Conservation (phyloP, 2,797 vertebrate species). For the Spinus pinus region DNA sequence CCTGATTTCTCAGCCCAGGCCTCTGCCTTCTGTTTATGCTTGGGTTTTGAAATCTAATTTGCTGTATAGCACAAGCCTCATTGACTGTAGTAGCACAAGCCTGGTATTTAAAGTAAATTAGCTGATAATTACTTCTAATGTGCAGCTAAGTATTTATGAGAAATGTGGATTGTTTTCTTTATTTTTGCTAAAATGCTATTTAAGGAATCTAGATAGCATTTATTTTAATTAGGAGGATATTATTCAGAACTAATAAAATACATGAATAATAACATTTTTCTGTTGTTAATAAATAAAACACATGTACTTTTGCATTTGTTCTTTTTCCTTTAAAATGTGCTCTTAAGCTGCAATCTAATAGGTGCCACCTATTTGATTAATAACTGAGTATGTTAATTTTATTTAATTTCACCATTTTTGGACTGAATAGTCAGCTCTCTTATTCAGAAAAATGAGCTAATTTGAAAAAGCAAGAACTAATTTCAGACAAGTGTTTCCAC, state of each 20-base stretch:
- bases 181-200: background rate
- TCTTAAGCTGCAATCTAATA: background rate
- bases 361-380: slow-evolving; percentile 44
- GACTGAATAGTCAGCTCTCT: slow-evolving; percentile 29
- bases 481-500: slow-evolving; percentile 43
- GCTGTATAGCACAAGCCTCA: slow-evolving; percentile 16
- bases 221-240: slow-evolving; percentile 50
- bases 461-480: slow-evolving; percentile 48
- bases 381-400: slow-evolving; percentile 18
- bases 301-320: slow-evolving; percentile 4
- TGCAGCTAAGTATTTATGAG: slow-evolving; percentile 49
- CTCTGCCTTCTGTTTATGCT: background rate
- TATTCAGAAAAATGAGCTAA: slow-evolving; percentile 56
- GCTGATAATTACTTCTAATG: slow-evolving; percentile 57
- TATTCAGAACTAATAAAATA: slow-evolving; percentile 36
- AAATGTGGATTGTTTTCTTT: slow-evolving; percentile 42
- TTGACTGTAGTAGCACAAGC: slow-evolving; percentile 20
- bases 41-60: background rate
- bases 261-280: slow-evolving; percentile 31
- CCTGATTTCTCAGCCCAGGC: background rate
- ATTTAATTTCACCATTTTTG: slow-evolving; percentile 41
- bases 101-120: slow-evolving; percentile 57
- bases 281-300: slow-evolving; percentile 1
- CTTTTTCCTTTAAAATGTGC: background rate
- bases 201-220: background rate